A percentile compares a stretch with the other conserved stretches of the same genome.
Evolutionary conservation across 2,797 vertebrate species (phyloP).

Genomic region (Etheostoma nigrum): DNA sequence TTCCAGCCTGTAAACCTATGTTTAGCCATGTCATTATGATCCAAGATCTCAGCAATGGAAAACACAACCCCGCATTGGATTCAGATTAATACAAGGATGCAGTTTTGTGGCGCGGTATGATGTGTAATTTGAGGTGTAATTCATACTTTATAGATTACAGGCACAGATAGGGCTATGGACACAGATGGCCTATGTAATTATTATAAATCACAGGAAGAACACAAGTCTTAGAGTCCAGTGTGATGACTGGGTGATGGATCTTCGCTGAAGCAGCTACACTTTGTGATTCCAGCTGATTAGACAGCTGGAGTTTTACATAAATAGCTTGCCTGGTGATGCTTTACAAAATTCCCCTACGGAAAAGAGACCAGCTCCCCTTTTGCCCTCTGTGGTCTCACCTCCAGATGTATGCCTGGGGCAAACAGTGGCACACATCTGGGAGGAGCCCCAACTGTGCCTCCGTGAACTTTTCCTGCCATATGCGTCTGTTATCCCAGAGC

Average conservation of each 20-base stretch:
- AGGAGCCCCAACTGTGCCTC: constrained; percentile 24
- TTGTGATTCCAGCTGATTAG: constrained; percentile 35
- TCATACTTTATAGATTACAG: constrained; percentile 21
- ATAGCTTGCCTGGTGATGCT: constrained; percentile 35
- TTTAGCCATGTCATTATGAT: background rate
- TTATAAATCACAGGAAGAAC: constrained; percentile 28
- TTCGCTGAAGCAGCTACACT: constrained; percentile 25
- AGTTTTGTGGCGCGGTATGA: background rate
- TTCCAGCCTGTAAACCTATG: background rate
- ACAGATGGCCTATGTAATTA: constrained; percentile 32
- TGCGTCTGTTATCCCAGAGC: constrained; percentile 26
- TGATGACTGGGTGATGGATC: constrained; percentile 2
- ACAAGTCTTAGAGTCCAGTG: constrained; percentile 12
- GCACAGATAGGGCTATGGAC: constrained; percentile 9
- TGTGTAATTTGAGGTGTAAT: constrained; percentile 4
- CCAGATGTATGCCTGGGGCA: constrained; percentile 58
- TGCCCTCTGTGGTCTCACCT: constrained; percentile 15
- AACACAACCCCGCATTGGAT: background rate
- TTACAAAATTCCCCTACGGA: constrained; percentile 24
- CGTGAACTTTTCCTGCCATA: constrained; percentile 36
- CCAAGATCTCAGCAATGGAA: background rate
- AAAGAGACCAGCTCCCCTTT: constrained; percentile 23
- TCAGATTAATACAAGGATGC: background rate
- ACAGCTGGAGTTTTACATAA: constrained; percentile 47
- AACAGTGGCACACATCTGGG: constrained; percentile 56